phyloP scores from a whole-genome alignment of 2,888 invertebrate species.

The Hypolimnas misippus region DNA sequence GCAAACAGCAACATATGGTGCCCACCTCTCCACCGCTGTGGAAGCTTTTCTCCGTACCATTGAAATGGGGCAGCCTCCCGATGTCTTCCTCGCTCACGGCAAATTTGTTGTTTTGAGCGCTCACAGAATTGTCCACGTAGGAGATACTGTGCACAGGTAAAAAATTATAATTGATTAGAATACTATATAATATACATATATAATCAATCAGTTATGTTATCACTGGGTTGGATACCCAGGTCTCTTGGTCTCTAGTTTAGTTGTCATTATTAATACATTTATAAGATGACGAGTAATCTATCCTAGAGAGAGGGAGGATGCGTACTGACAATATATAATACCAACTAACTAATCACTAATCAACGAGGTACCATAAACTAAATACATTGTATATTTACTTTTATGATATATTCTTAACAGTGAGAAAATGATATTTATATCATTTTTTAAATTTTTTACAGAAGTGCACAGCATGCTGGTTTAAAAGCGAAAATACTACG shows the following conservation, averaged over 20 bases:
- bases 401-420: too few species aligned
- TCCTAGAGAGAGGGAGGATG: too few species aligned
- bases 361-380: too few species aligned
- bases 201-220: too few species aligned
- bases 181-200: neutral
- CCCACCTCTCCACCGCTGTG: slow-evolving; percentile 93
- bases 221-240: too few species aligned
- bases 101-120: slow-evolving; percentile 97
- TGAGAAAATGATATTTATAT: too few species aligned
- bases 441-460: slow-evolving; percentile 51
- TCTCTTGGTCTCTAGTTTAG: too few species aligned
- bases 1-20: slow-evolving; percentile 93
- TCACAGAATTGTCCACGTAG: slow-evolving; percentile 96
- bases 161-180: neutral
- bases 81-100: slow-evolving; percentile 95
- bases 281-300: too few species aligned
- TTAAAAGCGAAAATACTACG: slow-evolving; percentile 89
- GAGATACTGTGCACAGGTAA: slow-evolving; percentile 92
- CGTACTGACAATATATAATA: too few species aligned
- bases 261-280: too few species aligned
- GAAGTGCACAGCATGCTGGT: slow-evolving; percentile 90
- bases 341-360: too few species aligned
- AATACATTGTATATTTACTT: too few species aligned
- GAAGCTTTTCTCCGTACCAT: slow-evolving; percentile 96
- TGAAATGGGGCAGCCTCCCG: slow-evolving; percentile 96